Evolutionary conservation across 1,140 invertebrate genomes (phyloP).

Genomic region (Aleiodes sp.): DNA sequence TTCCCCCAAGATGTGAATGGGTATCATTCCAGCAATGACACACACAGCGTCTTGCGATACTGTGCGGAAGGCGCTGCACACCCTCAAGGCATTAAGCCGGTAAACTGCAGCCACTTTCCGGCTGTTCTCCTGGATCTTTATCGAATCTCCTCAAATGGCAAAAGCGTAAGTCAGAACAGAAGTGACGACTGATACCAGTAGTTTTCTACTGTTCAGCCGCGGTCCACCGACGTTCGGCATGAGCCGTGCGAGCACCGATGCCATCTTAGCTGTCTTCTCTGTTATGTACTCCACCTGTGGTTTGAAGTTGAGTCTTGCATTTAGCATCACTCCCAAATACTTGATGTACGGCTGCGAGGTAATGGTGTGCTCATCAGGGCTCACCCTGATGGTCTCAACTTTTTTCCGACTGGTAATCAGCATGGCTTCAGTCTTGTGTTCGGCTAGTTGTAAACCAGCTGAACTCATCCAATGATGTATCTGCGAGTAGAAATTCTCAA

Average conservation of each 20-base stretch:
- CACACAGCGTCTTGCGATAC: background rate
- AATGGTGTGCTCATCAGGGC: background rate
- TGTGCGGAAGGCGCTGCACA: background rate
- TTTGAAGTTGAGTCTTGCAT: constrained; percentile 12
- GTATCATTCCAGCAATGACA: background rate
- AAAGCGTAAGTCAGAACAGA: background rate
- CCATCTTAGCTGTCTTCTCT: background rate
- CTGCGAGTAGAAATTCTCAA: too few relatives aligned
- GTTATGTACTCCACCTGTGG: background rate
- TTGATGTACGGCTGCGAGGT: background rate
- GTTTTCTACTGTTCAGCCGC: background rate
- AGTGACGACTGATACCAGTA: background rate
- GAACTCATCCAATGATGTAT: too few relatives aligned
- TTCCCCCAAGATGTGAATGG: background rate
- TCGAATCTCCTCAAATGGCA: too few relatives aligned
- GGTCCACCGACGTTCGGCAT: too few relatives aligned
- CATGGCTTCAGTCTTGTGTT: too few relatives aligned
- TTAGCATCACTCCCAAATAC: background rate
- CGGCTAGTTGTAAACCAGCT: too few relatives aligned
- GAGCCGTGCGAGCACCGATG: background rate
- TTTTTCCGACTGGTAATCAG: background rate
- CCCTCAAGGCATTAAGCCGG: background rate
- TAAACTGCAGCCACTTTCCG: background rate
- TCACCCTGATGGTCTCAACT: background rate
- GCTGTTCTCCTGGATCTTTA: too few relatives aligned